Evolutionary conservation across 2,888 invertebrate genomes (phyloP), one percentile per base, ranked within the genome.

Genomic region (Hyalella azteca): DNA sequence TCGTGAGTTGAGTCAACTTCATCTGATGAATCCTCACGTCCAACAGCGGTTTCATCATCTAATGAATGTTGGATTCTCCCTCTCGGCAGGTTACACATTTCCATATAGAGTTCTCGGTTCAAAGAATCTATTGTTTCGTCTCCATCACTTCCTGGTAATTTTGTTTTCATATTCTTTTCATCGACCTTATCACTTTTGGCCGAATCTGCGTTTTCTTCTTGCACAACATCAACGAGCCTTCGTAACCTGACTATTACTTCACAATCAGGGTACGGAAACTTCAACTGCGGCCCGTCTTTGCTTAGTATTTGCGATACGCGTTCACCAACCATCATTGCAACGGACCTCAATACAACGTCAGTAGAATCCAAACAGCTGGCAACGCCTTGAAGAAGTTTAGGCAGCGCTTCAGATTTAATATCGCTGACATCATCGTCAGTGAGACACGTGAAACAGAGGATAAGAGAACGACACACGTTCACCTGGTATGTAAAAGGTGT

Each of bases 251-350:
- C 26, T 26, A 45, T 22, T 41, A 81, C 78, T 26, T 78, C 77
- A 82, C 50, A 41, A 15, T 79, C 73, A 32, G 54, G 15, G 73
- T 81, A 78, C 15, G 82, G 81, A 77, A 84, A 84, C 36, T 78
- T 78, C 0, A 84, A 73, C 26, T 41, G 48, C 40, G 84, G 81
- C 3, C 79, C 82, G 49, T 54, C 81, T 13, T 73, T 39, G 50
- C 76, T 76, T 3, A 82, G 45, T 26, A 78, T 54, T 45, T 66
- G 78, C 5, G 82, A 82, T 39, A 81, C 26, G 40, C 79, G 79
- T 49, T 84, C 84, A 15, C 76, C 84, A 13, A 78, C 48, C 22
- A 82, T 59, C 84, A 84, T 84, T 22, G 79, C 84, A 13, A 84
- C 45, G 4, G 79, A 40, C n/a, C 77, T 79, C 78, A 77, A 73